Evolutionary conservation across 2,113 vertebrate genomes (phyloP).

Genomic region (Austrofundulus limnaeus): DNA sequence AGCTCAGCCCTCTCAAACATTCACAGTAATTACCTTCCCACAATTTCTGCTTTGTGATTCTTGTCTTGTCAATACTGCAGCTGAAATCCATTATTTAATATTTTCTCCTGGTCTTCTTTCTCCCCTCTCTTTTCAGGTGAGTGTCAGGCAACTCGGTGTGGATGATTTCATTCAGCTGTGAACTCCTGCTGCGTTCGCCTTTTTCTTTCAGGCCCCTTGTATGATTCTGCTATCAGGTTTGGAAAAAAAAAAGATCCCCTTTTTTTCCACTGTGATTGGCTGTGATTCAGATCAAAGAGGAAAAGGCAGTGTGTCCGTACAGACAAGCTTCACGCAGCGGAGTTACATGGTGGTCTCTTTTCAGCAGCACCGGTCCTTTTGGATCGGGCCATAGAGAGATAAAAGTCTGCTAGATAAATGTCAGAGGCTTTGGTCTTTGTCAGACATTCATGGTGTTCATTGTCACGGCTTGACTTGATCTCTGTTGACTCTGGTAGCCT

Average conservation of each 20-base stretch:
- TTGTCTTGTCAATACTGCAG: conserved; percentile 55
- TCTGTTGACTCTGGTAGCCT: conserved; percentile 23
- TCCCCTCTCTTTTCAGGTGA: conserved; percentile 66
- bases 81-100: conserved; percentile 52
- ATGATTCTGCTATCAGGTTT: conserved; percentile 67
- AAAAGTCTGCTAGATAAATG: conserved; percentile 42
- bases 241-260: conserved; percentile 50
- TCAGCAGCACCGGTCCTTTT: conserved; percentile 18
- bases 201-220: conserved; percentile 34
- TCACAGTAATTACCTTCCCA: conserved; percentile 51
- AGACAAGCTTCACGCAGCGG: conserved; percentile 17
- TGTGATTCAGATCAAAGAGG: conserved; percentile 59
- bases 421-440: conserved; percentile 33
- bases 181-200: conserved; percentile 43
- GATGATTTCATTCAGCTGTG: conserved; percentile 58
- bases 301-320: conserved; percentile 13
- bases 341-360: conserved; percentile 14
- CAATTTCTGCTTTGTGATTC: conserved; percentile 57
- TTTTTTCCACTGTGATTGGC: conserved; percentile 25
- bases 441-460: conserved; percentile 20
- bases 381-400: conserved; percentile 43
- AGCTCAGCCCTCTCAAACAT: conserved; percentile 42
- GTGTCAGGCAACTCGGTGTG: conserved; percentile 63
- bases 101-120: conserved; percentile 24
- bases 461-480: conserved; percentile 23